Percentiles rank a stretch among this genome's conserved stretches.
These are phyloP conservation scores for Hymenopus coronatus DNA, from an alignment of 2,888 invertebrate genomes.

Conservation along the genomic window DNA sequence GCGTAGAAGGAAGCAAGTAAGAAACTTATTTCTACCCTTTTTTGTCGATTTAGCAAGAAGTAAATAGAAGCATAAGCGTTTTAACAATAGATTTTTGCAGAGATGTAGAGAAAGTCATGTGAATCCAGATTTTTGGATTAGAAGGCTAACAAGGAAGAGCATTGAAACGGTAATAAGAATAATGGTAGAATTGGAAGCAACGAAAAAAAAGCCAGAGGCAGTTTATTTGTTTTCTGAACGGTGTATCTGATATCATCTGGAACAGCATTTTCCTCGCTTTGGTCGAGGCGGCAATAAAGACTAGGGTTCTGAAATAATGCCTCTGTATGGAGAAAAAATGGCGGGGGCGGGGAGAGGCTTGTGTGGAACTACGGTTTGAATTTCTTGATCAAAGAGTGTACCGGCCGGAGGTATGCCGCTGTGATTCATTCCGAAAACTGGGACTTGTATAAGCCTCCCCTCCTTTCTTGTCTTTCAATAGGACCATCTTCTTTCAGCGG, in stretches of 20 bases:
- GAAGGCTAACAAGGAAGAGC: too few relatives aligned
- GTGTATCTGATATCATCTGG: neutral
- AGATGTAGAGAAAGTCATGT: too few relatives aligned
- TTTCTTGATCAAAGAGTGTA: neutral
- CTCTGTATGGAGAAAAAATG: neutral
- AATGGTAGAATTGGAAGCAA: too few relatives aligned
- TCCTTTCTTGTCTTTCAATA: neutral
- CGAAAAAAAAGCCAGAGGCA: neutral
- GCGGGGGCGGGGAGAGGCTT: too few relatives aligned
- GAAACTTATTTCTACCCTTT: too few relatives aligned
- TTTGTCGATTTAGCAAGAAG: too few relatives aligned
- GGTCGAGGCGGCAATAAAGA: neutral
- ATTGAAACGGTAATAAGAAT: too few relatives aligned
- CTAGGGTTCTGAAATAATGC: neutral
- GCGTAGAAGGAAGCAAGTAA: too few relatives aligned
- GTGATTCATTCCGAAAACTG: neutral
- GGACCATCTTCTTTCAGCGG: neutral
- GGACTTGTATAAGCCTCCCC: neutral
- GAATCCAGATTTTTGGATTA: too few relatives aligned
- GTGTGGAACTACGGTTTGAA: neutral
- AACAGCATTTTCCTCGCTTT: neutral
- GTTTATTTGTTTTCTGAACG: neutral
- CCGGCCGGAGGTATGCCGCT: too few relatives aligned
- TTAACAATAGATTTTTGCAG: too few relatives aligned
- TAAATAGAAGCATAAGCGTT: too few relatives aligned